Evolutionary conservation across 2,797 vertebrate species (phyloP).

Genomic region (Paedocypris micromegethes): DNA sequence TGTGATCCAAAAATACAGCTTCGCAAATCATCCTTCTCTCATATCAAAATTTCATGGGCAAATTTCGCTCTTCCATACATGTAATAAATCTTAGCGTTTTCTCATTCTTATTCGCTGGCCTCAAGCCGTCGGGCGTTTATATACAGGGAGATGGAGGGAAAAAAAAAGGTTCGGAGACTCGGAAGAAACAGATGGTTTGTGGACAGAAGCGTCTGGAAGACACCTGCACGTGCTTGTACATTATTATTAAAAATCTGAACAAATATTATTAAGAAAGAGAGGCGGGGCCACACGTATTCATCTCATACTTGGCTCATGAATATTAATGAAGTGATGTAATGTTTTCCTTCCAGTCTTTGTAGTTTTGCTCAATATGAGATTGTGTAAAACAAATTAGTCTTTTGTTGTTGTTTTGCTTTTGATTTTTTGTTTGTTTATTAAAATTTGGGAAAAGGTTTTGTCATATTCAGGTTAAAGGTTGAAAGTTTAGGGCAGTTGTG

Average conservation of each 20-base stretch:
- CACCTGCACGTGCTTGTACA: constrained; percentile 12
- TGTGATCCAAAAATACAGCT: constrained; percentile 24
- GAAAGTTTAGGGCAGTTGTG: too few relatives aligned
- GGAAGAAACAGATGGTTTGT: constrained; percentile 25
- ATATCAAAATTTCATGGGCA: constrained; percentile 27
- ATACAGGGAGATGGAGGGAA: constrained; percentile 12
- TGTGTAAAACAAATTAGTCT: too few relatives aligned
- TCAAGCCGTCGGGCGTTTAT: constrained; percentile 29
- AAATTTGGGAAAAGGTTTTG: too few relatives aligned
- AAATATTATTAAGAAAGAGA: not conserved
- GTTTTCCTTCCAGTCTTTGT: not conserved
- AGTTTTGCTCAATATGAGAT: too few relatives aligned
- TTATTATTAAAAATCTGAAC: constrained; percentile 7
- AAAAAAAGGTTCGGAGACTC: not conserved
- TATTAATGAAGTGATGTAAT: not conserved
- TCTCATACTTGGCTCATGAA: constrained; percentile 9
- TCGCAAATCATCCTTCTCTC: constrained; percentile 25
- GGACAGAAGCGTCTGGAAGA: constrained; percentile 22
- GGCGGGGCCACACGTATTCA: not conserved
- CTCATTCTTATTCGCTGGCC: constrained; percentile 29
- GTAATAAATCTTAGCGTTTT: constrained; percentile 21
- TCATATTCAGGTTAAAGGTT: too few relatives aligned
- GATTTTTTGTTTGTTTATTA: too few relatives aligned
- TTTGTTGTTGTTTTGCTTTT: too few relatives aligned
- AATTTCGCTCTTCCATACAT: constrained; percentile 19